Conservation (phyloP, 2,113 vertebrate genomes). For the Coreoperca whiteheadi region DNA sequence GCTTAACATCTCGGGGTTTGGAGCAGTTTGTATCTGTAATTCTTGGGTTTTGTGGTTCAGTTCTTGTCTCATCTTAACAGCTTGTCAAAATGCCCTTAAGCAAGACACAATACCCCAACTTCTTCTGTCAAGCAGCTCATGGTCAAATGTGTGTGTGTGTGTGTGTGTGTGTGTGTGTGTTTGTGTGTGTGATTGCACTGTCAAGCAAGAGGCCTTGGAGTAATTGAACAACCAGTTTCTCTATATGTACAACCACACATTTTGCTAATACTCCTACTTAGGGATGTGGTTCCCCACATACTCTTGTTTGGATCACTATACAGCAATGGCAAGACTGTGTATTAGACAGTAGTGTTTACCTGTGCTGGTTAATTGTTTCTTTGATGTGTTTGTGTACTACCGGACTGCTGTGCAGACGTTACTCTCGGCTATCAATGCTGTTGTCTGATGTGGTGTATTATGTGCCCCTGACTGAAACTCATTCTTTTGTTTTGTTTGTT, state of each 20-base stretch:
- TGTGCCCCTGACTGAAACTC: constrained; percentile 58
- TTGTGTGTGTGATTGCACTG: too few species aligned
- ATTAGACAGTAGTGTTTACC: constrained; percentile 24
- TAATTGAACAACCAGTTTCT: background rate
- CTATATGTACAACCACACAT: constrained; percentile 26
- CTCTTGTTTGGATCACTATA: constrained; percentile 36
- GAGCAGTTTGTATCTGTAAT: background rate
- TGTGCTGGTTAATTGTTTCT: constrained; percentile 30
- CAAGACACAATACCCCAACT: fast-evolving
- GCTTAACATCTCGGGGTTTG: constrained; percentile 16
- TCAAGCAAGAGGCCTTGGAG: background rate
- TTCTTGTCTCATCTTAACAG: background rate
- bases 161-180: background rate
- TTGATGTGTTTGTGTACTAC: constrained; percentile 46
- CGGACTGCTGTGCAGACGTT: constrained; percentile 30
- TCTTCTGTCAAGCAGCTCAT: background rate
- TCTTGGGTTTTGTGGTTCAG: background rate
- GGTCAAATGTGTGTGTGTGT: background rate
- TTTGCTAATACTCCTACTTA: constrained; percentile 23
- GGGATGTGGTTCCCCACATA: constrained; percentile 42
- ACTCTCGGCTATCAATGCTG: constrained; percentile 8
- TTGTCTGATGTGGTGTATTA: constrained; percentile 67
- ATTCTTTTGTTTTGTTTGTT: constrained; percentile 66
- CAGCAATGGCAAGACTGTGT: constrained; percentile 8
- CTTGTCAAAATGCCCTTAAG: background rate